Base-by-base conservation (phyloP, 2,888 invertebrate genomes). In the Acronicta alni region DNA sequence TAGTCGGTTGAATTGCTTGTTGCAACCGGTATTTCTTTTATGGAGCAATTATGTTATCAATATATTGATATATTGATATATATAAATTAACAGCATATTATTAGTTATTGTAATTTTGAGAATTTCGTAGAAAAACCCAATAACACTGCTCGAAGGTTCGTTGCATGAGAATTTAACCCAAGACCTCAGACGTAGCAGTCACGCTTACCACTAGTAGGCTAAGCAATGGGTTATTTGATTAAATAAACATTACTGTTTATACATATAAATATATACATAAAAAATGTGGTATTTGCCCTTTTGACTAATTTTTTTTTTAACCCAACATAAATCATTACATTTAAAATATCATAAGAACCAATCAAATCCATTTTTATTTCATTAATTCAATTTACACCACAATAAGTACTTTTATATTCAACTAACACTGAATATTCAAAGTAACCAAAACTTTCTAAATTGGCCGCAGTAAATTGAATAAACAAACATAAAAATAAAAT, bases 401-500 rank as follows among this genome's bases (percentile, higher is more conserved):
- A 45, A 39, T 43, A 48, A 57, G n/a, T n/a, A n/a, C n/a, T 64
- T 45, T 58, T 16, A 56, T 44, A 44, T 26, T 44, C 23, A 4
- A 37, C 20, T 41, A 39, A 46, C 35, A 72, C 53, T 60, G 46
- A 48, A 55, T 48, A 45, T 68, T 60, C 42, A 0, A 55, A 64
- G 48, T 45, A 16, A 42, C 26, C n/a, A 12, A 64, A 72, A 58
- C 57, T 62, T 73, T 75, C 26, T 52, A 51, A 62, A 60, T 57
- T 62, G 37, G 35, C 39, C 26, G 42, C 26, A 41, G 47, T 62
- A 57, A 59, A 75, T 63, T 68, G 35, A 66, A 65, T 57, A 55
- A 64, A 75, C 30, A 57, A 35, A 35, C 47, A 66, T 68, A 66
- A 71, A 75, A 71, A 58, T 23, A 20, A 9, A 55, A 46, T n/a